Conservation (phyloP, 2,888 invertebrate species). For the Stenoptilia bipunctidactyla region DNA sequence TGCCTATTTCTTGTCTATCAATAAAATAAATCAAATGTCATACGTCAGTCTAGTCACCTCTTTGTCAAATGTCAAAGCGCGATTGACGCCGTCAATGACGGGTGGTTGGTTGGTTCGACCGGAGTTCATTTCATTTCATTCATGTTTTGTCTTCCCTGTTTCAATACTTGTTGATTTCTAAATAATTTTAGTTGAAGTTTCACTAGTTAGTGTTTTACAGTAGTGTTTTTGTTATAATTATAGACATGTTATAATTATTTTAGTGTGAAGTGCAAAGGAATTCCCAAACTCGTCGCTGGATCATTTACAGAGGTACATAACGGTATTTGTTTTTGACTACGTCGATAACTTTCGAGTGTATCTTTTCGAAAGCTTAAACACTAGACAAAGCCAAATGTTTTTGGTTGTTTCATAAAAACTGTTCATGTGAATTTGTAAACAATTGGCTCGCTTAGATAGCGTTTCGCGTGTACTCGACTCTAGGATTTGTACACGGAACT, state of each 20-base stretch:
- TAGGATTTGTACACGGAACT: too few relatives aligned
- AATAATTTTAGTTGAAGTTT: conserved; percentile 30
- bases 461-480: too few relatives aligned
- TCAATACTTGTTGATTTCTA: conserved; percentile 63
- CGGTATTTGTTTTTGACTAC: conserved; percentile 65
- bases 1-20: too few relatives aligned
- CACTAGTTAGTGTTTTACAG: conserved; percentile 31
- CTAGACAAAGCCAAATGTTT: too few relatives aligned
- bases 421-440: too few relatives aligned
- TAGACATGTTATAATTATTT: conserved; percentile 42
- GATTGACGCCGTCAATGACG: too few relatives aligned
- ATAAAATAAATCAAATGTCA: too few relatives aligned
- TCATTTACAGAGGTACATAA: conserved; percentile 47
- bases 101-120: too few relatives aligned
- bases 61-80: conserved; percentile 16
- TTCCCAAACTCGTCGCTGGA: conserved; percentile 23
- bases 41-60: background rate
- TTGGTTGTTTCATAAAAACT: too few relatives aligned
- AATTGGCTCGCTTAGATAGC: too few relatives aligned
- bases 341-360: conserved; percentile 29
- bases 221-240: conserved; percentile 23
- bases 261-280: conserved; percentile 17
- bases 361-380: too few relatives aligned
- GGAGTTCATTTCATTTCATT: conserved; percentile 7
- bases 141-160: conserved; percentile 47